Base-by-base conservation (phyloP, 2,888 invertebrate species). In the Digitonthophagus gazella region DNA sequence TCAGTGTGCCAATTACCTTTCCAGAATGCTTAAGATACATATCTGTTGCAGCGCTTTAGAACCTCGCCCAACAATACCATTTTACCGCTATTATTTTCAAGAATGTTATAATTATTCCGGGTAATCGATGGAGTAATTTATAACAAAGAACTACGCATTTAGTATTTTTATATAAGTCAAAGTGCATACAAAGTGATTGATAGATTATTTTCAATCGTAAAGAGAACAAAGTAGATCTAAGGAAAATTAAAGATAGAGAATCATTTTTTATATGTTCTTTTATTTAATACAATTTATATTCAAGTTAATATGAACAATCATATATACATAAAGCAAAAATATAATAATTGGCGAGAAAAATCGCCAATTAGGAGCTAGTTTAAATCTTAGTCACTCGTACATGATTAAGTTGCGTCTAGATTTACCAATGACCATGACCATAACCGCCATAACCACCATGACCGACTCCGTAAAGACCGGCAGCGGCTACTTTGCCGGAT, bases 381-480 rank as follows among this genome's bases (percentile, higher is more conserved):
- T 44, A 44, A 44, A 44, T 44, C 28, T 44, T 44, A 44, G 2
- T 44, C 28, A 44, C 28, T 44, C 6, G 28, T 44, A 44, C 28
- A 44, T 44, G 28, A 44, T 44, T 44, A 44, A 44, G 28, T 44
- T 44, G 28, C 28, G 28, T 44, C 28, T 44, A 44, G 28, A 44
- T 44, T 55, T 28, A 57, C 19, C 66, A 57, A 44, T 18, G 61
- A 16, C 67, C 67, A 54, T 28, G 28, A 58, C 67, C 67, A 61
- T 55, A 19, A 65, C 65, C 65, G n/a, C 28, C 22, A 22, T 66
- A 15, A 15, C 44, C 65, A 16, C 56, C 65, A 18, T 55, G 28
- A 4, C 70, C 72, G 15, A 67, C 67, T 2, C 68, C 69, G 15
- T 67, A 65, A 22, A 66, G 66, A 19, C 64, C 55, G 22, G 14